Evolutionary conservation across 2,113 vertebrate genomes (phyloP).

Genomic region (Ochotona princeps): DNA sequence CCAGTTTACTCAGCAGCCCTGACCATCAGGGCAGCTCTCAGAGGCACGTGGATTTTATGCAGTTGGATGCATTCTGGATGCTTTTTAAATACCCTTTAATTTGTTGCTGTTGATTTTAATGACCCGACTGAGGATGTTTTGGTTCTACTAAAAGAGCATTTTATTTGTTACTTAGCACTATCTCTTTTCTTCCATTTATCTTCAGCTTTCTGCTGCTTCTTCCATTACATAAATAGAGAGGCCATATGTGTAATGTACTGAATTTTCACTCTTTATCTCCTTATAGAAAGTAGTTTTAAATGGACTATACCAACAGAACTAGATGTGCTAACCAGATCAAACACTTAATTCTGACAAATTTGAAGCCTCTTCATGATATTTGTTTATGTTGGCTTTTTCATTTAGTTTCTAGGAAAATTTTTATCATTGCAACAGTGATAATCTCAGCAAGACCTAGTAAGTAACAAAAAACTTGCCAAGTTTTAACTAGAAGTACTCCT

Average conservation of each 20-base stretch:
- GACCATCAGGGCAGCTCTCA: constrained; percentile 69
- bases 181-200: constrained; percentile 58
- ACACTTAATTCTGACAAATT: constrained; percentile 63
- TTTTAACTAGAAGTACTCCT: constrained; percentile 74
- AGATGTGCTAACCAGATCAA: constrained; percentile 67
- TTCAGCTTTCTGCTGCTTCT: constrained; percentile 67
- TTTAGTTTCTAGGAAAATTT: constrained; percentile 78
- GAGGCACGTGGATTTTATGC: constrained; percentile 49
- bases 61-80: constrained; percentile 62
- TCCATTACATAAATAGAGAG: constrained; percentile 76
- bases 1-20: constrained; percentile 73
- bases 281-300: constrained; percentile 77
- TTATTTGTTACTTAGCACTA: constrained; percentile 60
- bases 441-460: constrained; percentile 75
- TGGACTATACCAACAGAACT: constrained; percentile 71
- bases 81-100: constrained; percentile 51
- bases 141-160: constrained; percentile 63
- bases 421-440: constrained; percentile 75
- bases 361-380: constrained; percentile 70
- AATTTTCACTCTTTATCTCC: constrained; percentile 68
- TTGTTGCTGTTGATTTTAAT: constrained; percentile 61
- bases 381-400: constrained; percentile 77
- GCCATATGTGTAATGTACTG: constrained; percentile 73
- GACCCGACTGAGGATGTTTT: constrained; percentile 43
- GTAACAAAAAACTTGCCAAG: constrained; percentile 74